Evolutionary conservation across 1,140 invertebrate genomes (phyloP), one percentile per base, ranked within the genome.

Genomic region (Diorhabda carinulata): DNA sequence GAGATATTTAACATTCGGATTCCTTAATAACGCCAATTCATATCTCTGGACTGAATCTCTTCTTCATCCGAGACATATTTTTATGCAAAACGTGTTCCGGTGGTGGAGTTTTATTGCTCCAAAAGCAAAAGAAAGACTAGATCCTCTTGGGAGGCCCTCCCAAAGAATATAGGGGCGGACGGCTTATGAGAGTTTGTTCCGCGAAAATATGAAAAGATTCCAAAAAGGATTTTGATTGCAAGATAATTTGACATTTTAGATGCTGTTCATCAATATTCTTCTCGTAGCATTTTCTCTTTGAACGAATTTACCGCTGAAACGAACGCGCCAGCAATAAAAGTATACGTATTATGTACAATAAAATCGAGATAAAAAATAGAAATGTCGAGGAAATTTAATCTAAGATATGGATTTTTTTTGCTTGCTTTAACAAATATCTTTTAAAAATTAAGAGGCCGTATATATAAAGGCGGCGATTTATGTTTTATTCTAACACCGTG

Each of bases 11-110:
- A 75, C 73, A 77, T 77, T 75, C 73, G 70, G 74, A 77, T 76
- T 75, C 72, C 72, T 75, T 78, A 77, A 77, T 77, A 77, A 78
- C 76, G 68, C 74, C 77, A 78, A 78, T 78, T 78, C 76, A 77
- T 78, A 78, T 77, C 72, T 75, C 52, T 70, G 73, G 76, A 74
- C 74, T 64, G 65, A 71, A 73, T 71, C 70, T 57, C 72, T 72
- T 71, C 71, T 77, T 71, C 73, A 74, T 77, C 74, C 70, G 70
- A 70, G 73, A 78, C 78, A 79, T 79, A 79, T 79, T 79, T 79
- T 78, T 78, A 79, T 79, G 77, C 78, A 76, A 78, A 79, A 76
- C 77, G 72, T 76, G 78, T 79, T 77, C 78, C 78, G 77, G 76
- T 74, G 68, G 73, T 77, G 72, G 75, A 76, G 76, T 78, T 79